Conservation (phyloP, 2,797 vertebrate species). For the Catamblyrhynchus diadema region DNA sequence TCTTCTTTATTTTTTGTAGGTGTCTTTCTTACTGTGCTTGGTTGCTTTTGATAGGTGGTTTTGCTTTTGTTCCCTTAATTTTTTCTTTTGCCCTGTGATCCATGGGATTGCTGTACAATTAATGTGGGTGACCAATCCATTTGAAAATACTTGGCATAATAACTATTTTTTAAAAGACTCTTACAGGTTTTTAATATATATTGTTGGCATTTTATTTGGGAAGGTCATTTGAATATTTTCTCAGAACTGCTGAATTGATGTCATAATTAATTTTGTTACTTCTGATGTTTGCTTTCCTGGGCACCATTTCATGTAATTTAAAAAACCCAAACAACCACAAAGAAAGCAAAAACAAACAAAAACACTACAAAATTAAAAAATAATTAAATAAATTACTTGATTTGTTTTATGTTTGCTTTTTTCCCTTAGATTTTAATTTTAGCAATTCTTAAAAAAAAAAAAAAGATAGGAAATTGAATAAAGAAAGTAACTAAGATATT, state of each 20-base stretch:
- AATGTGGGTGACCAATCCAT: neutral
- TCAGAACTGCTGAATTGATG: constrained; percentile 33
- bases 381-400: neutral
- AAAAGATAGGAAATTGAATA: neutral
- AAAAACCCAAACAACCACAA: neutral
- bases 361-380: neutral
- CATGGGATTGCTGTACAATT: neutral
- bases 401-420: neutral
- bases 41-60: neutral
- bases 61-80: neutral
- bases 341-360: neutral
- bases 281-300: constrained; percentile 6
- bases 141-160: neutral
- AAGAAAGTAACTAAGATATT: neutral
- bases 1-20: neutral
- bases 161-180: neutral
- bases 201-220: neutral
- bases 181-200: neutral
- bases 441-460: neutral
- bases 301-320: neutral
- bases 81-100: neutral
- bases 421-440: neutral
- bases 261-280: constrained; percentile 14
- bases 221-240: constrained; percentile 40
- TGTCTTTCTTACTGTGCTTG: neutral